phyloP scores from a whole-genome alignment of 2,797 vertebrate genomes.

The Microctenopoma stevenorrisi region DNA sequence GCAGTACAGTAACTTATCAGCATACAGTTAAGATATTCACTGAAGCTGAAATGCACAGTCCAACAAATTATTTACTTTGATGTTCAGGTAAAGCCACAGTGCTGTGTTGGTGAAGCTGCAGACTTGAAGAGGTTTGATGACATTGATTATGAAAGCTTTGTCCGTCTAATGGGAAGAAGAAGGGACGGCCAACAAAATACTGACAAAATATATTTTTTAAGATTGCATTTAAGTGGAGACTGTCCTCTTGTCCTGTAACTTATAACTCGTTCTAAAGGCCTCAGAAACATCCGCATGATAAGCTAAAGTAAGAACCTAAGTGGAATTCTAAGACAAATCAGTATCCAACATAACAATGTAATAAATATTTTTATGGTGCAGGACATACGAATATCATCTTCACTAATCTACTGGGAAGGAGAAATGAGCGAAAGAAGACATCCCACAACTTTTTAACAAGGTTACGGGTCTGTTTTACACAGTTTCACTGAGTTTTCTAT shows the following conservation, averaged over 20 bases:
- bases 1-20: slow-evolving; percentile 26
- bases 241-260: not conserved
- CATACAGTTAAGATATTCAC: not conserved
- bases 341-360: not conserved
- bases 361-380: slow-evolving; percentile 15
- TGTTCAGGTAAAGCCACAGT: slow-evolving; percentile 27
- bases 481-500: not conserved
- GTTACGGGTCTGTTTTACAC: not conserved
- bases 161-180: slow-evolving; percentile 79
- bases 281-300: slow-evolving; percentile 3
- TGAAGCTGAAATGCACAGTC: no score
- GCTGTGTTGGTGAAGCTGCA: slow-evolving; percentile 5
- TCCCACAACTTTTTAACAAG: not conserved
- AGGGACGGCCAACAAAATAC: slow-evolving; percentile 42
- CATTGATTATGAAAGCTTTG: slow-evolving; percentile 72
- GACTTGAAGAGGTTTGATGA: slow-evolving; percentile 60
- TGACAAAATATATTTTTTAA: slow-evolving; percentile 12
- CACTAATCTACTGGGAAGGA: slow-evolving; percentile 58
- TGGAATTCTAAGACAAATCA: not conserved
- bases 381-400: slow-evolving; percentile 61
- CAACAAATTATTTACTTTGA: not conserved
- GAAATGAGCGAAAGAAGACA: not conserved
- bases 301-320: slow-evolving; percentile 37
- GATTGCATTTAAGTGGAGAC: not conserved
- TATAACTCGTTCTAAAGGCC: slow-evolving; percentile 31